Conservation (phyloP, 2,888 invertebrate species). For the Drosophila cognata region DNA sequence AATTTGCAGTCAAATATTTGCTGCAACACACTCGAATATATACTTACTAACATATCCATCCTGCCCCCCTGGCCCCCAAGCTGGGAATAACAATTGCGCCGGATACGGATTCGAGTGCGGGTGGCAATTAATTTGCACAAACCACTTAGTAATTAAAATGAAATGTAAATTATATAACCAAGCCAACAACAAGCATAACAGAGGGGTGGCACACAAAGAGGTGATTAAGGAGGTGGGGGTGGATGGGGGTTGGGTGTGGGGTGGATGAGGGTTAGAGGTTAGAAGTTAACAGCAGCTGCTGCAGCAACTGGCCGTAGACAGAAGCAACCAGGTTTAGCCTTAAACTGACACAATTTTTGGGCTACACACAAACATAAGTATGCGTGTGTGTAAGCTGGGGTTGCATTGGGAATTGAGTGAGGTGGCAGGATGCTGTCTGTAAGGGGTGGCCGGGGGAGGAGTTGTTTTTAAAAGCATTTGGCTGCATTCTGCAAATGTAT, state of each 20-base stretch:
- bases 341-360: constrained; percentile 61
- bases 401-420: constrained; percentile 1
- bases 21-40: neutral
- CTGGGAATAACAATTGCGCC: constrained; percentile 16
- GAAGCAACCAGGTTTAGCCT: constrained; percentile 36
- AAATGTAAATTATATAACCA: constrained; percentile 75
- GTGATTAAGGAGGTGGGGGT: neutral
- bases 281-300: constrained; percentile 5
- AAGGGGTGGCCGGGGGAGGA: neutral
- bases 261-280: neutral
- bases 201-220: neutral
- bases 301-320: constrained; percentile 3
- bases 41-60: neutral
- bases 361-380: constrained; percentile 3
- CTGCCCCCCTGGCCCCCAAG: neutral
- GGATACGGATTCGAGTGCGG: constrained; percentile 35
- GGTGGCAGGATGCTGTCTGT: neutral
- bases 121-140: constrained; percentile 76
- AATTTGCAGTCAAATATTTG: constrained; percentile 63
- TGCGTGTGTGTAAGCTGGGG: constrained; percentile 1
- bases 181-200: constrained; percentile 31
- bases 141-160: constrained; percentile 78
- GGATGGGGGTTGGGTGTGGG: too few species aligned
- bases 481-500: constrained; percentile 75
- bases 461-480: constrained; percentile 77